A percentile compares a stretch with the other conserved stretches of the same genome.
Evolutionary conservation across 2,888 invertebrate species (phyloP).

Genomic region (Cephus runcator): DNA sequence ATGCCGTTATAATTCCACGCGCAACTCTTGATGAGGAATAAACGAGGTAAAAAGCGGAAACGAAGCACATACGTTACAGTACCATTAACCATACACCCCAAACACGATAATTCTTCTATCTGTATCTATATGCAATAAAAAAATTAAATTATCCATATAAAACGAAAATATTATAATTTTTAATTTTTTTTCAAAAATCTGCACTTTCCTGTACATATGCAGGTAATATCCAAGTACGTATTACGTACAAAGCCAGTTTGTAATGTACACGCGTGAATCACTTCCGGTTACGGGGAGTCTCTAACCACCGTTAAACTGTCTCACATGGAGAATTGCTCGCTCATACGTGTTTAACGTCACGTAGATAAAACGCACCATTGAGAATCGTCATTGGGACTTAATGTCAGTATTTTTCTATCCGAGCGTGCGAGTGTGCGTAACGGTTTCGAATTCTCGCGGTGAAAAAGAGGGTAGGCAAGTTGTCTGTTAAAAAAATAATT

Average conservation of each 20-base stretch:
- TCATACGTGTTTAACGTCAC: too few species aligned
- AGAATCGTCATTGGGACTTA: too few species aligned
- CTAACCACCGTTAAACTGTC: too few species aligned
- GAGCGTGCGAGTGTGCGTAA: neutral
- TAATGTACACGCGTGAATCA: constrained; percentile 35
- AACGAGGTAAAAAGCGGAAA: neutral
- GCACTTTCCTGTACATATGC: neutral
- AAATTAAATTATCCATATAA: too few species aligned
- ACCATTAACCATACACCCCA: too few species aligned
- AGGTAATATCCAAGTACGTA: neutral
- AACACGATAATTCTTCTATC: too few species aligned
- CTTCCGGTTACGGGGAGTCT: constrained; percentile 31
- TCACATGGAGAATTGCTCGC: too few species aligned
- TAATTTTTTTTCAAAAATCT: constrained; percentile 1
- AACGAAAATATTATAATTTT: neutral
- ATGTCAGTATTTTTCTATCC: constrained; percentile 29
- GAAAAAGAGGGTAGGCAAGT: too few species aligned
- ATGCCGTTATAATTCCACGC: neutral
- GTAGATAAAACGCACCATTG: too few species aligned
- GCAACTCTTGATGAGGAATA: neutral
- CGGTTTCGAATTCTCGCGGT: too few species aligned
- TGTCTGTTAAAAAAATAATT: too few species aligned
- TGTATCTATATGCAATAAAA: too few species aligned
- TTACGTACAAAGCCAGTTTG: constrained; percentile 13
- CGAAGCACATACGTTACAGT: neutral